phyloP scores from a whole-genome alignment of 1,140 invertebrate species.

The Cryptotermes secundus region DNA sequence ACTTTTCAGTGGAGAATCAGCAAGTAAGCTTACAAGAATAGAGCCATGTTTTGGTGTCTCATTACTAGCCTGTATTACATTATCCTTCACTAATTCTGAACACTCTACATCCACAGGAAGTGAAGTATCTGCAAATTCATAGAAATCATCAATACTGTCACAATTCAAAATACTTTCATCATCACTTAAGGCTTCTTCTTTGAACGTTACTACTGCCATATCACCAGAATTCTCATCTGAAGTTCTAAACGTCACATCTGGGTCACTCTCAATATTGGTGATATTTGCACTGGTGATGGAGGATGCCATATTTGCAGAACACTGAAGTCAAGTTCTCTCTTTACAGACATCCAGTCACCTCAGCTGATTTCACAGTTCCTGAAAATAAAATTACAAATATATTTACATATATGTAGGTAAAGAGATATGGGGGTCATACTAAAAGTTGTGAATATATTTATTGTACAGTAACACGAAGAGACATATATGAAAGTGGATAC shows the following conservation, averaged over 20 bases:
- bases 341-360: no score
- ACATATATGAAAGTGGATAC: no score
- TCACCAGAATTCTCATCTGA: not conserved
- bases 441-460: no score
- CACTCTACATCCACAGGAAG: not conserved
- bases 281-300: no score
- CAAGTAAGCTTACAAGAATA: not conserved
- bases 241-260: not conserved
- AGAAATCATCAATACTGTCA: not conserved
- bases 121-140: not conserved
- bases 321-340: no score
- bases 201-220: not conserved
- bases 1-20: not conserved
- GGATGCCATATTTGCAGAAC: no score
- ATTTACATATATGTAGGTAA: no score
- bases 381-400: no score
- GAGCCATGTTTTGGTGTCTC: not conserved
- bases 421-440: no score
- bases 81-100: not conserved
- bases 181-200: not conserved
- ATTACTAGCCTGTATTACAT: not conserved
- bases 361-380: no score
- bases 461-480: no score
- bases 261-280: no score
- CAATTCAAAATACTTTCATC: not conserved